Percentiles rank a stretch among this genome's conserved stretches.
Evolutionary conservation across 2,888 invertebrate species (phyloP).

Genomic region (Steinernema carpocapsae): DNA sequence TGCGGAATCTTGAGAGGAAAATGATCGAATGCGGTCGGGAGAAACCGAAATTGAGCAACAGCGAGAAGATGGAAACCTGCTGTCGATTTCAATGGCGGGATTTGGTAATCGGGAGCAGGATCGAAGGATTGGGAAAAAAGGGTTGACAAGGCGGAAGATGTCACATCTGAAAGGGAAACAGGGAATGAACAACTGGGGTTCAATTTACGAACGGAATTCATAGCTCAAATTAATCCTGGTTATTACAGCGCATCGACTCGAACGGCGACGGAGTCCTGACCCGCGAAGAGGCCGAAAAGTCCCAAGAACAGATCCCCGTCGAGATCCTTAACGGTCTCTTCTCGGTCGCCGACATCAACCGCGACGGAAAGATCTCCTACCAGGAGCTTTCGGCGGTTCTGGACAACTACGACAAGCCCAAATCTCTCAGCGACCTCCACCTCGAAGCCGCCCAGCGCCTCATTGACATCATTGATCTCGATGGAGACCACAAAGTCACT

Average conservation of each 20-base stretch:
- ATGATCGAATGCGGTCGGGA: background rate
- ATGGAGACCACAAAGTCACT: slow-evolving; percentile 57
- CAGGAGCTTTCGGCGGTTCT: slow-evolving; percentile 55
- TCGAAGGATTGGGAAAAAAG: background rate
- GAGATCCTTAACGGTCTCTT: slow-evolving; percentile 62
- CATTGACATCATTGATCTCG: slow-evolving; percentile 56
- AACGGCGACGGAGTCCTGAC: slow-evolving; percentile 56
- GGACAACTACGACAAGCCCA: slow-evolving; percentile 33
- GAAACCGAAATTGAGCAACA: background rate
- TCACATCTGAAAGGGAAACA: background rate
- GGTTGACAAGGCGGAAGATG: background rate
- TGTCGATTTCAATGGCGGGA: too few species aligned
- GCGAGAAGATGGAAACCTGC: background rate
- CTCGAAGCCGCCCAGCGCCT: slow-evolving; percentile 60
- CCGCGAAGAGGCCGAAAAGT: slow-evolving; percentile 41
- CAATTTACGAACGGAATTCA: too few species aligned
- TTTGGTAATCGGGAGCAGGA: background rate
- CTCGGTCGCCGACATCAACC: slow-evolving; percentile 59
- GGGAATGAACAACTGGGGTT: background rate
- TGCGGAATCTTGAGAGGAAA: slow-evolving; percentile 5
- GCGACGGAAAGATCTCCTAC: slow-evolving; percentile 56
- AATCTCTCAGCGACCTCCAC: slow-evolving; percentile 48
- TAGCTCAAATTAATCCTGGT: background rate
- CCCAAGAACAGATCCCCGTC: slow-evolving; percentile 41
- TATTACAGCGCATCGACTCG: slow-evolving; percentile 54